A percentile compares a stretch with the other conserved stretches of the same genome.
phyloP scores from a whole-genome alignment of 1,140 invertebrate genomes.

The Drusus annulatus region DNA sequence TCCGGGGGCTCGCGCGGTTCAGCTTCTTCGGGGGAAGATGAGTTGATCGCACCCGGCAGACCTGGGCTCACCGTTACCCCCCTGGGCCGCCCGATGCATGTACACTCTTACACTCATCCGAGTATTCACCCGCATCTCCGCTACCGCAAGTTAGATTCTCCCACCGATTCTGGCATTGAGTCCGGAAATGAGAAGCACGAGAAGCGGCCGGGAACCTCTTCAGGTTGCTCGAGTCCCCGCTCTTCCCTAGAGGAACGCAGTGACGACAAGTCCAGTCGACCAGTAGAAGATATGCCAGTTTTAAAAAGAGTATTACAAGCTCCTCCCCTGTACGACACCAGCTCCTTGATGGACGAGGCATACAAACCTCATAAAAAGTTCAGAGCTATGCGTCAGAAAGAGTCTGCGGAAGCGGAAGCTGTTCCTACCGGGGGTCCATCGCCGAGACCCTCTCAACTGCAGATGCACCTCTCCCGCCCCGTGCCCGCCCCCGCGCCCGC shows the following conservation, averaged over 20 bases:
- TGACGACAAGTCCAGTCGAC: conserved; percentile 73
- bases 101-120: conserved; percentile 68
- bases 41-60: conserved; percentile 74
- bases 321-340: conserved; percentile 90
- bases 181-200: conserved; percentile 92
- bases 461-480: conserved; percentile 70
- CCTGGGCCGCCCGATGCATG: conserved; percentile 71
- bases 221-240: conserved; percentile 88
- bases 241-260: conserved; percentile 87
- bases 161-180: conserved; percentile 93
- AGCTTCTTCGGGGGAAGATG: conserved; percentile 83
- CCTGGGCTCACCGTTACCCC: conserved; percentile 79
- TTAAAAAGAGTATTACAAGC: conserved; percentile 92
- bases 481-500: conserved; percentile 66
- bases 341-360: conserved; percentile 93
- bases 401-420: conserved; percentile 83
- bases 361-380: conserved; percentile 97
- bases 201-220: conserved; percentile 79
- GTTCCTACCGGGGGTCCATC: conserved; percentile 62
- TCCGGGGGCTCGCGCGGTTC: conserved; percentile 74
- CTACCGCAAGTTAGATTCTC: conserved; percentile 89
- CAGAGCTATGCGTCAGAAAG: conserved; percentile 84
- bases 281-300: conserved; percentile 93
- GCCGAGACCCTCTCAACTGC: conserved; percentile 64
- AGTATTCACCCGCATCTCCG: conserved; percentile 71